Percentiles rank a stretch among this genome's conserved stretches.
Evolutionary conservation across 2,113 vertebrate species (phyloP).

Genomic region (Sinocyclocheilus anshuiensis): DNA sequence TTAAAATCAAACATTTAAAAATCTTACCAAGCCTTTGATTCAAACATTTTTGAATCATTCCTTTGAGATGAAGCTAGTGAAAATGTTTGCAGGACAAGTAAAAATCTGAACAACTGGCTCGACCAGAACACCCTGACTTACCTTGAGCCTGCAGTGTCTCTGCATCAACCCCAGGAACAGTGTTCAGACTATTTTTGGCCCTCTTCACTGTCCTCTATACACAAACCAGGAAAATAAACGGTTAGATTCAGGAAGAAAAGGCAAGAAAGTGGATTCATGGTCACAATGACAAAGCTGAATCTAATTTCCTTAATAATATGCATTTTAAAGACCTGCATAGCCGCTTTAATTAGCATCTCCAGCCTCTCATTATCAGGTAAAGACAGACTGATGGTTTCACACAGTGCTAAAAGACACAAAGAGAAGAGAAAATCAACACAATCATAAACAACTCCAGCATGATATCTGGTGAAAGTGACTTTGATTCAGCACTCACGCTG

Average conservation of each 20-base stretch:
- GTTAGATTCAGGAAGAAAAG: not conserved
- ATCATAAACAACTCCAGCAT: not conserved
- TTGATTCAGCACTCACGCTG: constrained; percentile 62
- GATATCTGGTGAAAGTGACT: not conserved
- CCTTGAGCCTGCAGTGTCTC: constrained; percentile 73
- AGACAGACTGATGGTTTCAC: constrained; percentile 69
- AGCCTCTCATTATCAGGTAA: constrained; percentile 71
- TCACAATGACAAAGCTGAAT: not conserved
- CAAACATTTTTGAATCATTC: not conserved
- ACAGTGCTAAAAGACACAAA: constrained; percentile 56
- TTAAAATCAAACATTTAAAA: not conserved
- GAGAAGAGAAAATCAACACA: constrained; percentile 48
- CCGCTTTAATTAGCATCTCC: constrained; percentile 71
- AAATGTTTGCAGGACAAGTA: no score
- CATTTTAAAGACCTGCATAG: constrained; percentile 66
- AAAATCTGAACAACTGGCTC: not conserved
- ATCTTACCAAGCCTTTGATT: not conserved
- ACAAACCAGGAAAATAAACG: not conserved
- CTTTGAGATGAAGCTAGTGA: not conserved
- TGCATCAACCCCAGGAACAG: constrained; percentile 63
- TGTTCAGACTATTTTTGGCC: constrained; percentile 62
- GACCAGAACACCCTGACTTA: constrained; percentile 43
- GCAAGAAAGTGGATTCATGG: not conserved
- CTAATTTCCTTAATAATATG: not conserved
- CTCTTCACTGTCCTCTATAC: constrained; percentile 70